phyloP scores from a whole-genome alignment of 1,140 invertebrate species.

The Sarcophaga bullata region DNA sequence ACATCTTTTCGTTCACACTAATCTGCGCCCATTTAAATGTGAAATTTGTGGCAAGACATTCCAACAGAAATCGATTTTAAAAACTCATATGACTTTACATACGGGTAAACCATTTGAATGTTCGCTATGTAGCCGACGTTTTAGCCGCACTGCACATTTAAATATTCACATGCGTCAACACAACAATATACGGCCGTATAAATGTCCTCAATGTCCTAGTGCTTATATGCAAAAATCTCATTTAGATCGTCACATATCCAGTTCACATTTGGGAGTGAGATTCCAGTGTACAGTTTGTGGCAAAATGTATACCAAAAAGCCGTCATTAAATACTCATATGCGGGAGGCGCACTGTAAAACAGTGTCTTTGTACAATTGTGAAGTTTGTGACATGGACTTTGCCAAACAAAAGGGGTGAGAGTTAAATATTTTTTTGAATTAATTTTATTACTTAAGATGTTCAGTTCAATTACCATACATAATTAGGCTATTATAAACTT shows the following conservation, averaged over 20 bases:
- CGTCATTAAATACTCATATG: conserved; percentile 40
- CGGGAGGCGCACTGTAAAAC: conserved; percentile 13
- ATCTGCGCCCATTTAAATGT: conserved; percentile 45
- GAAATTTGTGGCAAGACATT: conserved; percentile 44
- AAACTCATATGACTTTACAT: conserved; percentile 45
- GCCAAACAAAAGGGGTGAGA: conserved; percentile 23
- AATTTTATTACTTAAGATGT: no score
- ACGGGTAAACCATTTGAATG: conserved; percentile 43
- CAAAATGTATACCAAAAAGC: conserved; percentile 44
- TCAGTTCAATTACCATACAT: no score
- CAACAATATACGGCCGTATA: conserved; percentile 37
- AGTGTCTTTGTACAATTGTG: conserved; percentile 35
- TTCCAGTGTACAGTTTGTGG: conserved; percentile 41
- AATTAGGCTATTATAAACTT: no score
- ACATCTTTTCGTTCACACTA: conserved; percentile 41
- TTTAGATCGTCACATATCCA: conserved; percentile 45
- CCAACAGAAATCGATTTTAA: conserved; percentile 44
- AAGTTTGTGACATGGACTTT: conserved; percentile 32
- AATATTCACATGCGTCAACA: conserved; percentile 45
- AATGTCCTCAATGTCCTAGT: conserved; percentile 41
- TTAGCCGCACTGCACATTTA: conserved; percentile 41
- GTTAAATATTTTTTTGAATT: not conserved
- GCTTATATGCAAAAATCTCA: conserved; percentile 46
- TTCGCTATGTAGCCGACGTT: conserved; percentile 44
- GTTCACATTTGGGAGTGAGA: conserved; percentile 44